Conservation (phyloP, 2,113 vertebrate species). For the Microcebus murinus region DNA sequence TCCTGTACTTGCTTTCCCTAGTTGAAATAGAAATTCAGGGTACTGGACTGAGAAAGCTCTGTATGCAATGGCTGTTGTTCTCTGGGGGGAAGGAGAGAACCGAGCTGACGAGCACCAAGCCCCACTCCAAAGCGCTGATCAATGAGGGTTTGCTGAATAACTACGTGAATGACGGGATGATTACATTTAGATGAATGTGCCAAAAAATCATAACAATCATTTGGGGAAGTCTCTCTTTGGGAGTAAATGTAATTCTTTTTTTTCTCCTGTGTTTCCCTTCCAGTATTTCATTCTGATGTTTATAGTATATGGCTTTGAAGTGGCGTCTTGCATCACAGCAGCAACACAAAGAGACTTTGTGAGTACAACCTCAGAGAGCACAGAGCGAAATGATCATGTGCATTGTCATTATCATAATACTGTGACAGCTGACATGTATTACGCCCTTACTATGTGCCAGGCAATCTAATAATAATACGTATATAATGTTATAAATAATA, state of each 20-base stretch:
- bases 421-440: background rate
- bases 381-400: background rate
- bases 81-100: conserved; percentile 7
- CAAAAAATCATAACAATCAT: background rate
- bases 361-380: conserved; percentile 76
- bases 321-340: conserved; percentile 89
- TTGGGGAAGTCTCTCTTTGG: background rate
- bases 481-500: background rate
- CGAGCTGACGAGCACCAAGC: background rate
- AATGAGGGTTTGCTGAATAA: background rate
- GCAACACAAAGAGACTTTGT: conserved; percentile 86
- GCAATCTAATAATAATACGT: background rate
- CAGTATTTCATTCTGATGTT: conserved; percentile 90
- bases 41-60: background rate
- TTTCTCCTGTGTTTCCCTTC: conserved; percentile 55
- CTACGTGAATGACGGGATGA: background rate
- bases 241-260: background rate
- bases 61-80: background rate
- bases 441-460: background rate
- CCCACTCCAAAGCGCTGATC: background rate
- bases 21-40: conserved; percentile 29
- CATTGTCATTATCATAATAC: background rate
- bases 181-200: background rate
- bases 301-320: conserved; percentile 88
- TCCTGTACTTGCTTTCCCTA: background rate